Base-by-base conservation (phyloP, 1,140 invertebrate species). In the Hylyphantes graminicola region DNA sequence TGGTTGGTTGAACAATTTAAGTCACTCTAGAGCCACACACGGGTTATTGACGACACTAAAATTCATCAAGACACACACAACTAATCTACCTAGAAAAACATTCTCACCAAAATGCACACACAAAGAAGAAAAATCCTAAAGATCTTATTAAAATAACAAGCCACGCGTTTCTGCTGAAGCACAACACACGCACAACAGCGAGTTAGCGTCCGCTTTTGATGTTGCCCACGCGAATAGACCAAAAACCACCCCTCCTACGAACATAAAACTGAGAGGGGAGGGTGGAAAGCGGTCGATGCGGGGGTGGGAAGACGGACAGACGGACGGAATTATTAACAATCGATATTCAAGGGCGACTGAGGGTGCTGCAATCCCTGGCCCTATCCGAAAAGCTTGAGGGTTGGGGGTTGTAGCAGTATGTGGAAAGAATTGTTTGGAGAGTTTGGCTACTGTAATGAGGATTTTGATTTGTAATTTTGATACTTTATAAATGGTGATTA, bases 291-390 rank as follows among this genome's bases (percentile, higher is more conserved):
- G 19, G 74, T 63, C 35, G 35, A 35, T 63, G 35, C 12, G 15
- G 11, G 57, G 68, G 68, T n/a, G 68, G 68, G 68, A 13, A 70
- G 68, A 21, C 59, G 74, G 61, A 63, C 57, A 48, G 64, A 74
- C 55, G 21, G 57, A 76, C 53, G 51, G 51, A 74, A 74, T 63
- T 76, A 76, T 76, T 61, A 76, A 57, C 35, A 76, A 76, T 76
- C 74, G 74, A 76, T 76, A 76, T 76, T 76, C 74, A 76, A 76
- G 74, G 59, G 48, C 74, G 59, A 54, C 59, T 64, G 21, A 35
- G 35, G 35, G 35, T 35, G 35, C 35, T 35, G 35, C 35, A 35
- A 35, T 35, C 35, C 35, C 35, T 76, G 12, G 35, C 59, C 74
- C 59, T 9, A 7, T 15, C 9, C 51, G 8, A 11, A 15, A n/a